Evolutionary conservation across 2,888 invertebrate genomes (phyloP).

Genomic region (Ormyrus rosae): DNA sequence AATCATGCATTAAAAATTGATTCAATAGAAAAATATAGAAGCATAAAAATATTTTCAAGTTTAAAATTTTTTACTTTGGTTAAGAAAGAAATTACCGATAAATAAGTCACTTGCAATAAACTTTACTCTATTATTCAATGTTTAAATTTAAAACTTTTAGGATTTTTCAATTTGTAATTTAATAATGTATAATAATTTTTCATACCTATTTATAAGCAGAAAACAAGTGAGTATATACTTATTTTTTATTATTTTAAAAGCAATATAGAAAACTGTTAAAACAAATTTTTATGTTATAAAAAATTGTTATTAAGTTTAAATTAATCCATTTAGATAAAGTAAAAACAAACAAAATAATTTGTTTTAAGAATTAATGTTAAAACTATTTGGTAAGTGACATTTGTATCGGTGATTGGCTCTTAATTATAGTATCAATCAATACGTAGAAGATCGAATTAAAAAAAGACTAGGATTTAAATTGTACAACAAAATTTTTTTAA

Average conservation of each 20-base stretch:
- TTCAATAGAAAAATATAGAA: not conserved
- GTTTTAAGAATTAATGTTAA: too few species aligned
- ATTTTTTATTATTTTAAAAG: not conserved
- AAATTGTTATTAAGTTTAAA: not conserved
- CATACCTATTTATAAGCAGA: not conserved
- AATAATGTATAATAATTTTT: constrained; percentile 1
- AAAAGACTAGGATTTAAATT: constrained; percentile 17
- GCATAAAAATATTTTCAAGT: not conserved
- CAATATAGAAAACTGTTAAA: too few species aligned
- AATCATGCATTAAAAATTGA: not conserved
- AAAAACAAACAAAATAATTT: too few species aligned
- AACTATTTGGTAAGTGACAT: not conserved
- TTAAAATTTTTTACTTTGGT: not conserved
- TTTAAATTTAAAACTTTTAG: constrained; percentile 9
- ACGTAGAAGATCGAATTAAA: constrained; percentile 1
- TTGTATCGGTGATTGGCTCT: constrained; percentile 7
- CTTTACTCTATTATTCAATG: not conserved
- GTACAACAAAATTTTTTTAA: constrained; percentile 2
- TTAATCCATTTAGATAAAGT: not conserved
- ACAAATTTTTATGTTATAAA: not conserved
- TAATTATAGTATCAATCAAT: not conserved
- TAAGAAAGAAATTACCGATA: too few species aligned
- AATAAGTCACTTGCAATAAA: too few species aligned
- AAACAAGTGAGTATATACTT: constrained; percentile 33
- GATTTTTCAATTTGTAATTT: not conserved